These are phyloP conservation scores for Drosophila mayaguana DNA, from an alignment of 2,888 invertebrate species.

Conservation along the genomic window DNA sequence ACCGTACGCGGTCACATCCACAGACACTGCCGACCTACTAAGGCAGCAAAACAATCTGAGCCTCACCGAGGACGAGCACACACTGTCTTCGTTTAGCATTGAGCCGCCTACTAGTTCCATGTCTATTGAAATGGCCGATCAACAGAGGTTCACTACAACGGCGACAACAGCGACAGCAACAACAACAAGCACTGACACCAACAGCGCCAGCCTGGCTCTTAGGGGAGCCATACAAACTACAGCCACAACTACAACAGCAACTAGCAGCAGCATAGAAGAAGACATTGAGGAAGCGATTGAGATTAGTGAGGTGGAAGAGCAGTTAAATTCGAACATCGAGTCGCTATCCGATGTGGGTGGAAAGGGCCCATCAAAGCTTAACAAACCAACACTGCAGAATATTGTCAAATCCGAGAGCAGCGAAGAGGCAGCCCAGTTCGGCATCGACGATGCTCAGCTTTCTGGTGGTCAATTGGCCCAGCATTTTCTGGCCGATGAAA, in stretches of 20 bases:
- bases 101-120: conserved; percentile 82
- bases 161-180: conserved; percentile 31
- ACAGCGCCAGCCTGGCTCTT: conserved; percentile 56
- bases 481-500: conserved; percentile 81
- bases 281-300: conserved; percentile 84
- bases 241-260: conserved; percentile 60
- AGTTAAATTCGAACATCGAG: conserved; percentile 50
- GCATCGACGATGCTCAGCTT: conserved; percentile 83
- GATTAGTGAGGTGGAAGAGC: conserved; percentile 78
- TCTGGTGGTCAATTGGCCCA: conserved; percentile 83
- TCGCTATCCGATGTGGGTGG: conserved; percentile 58
- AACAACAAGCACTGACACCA: conserved; percentile 55
- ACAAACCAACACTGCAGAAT: conserved; percentile 19
- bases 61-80: conserved; percentile 70
- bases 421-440: conserved; percentile 71
- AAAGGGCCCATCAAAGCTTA: conserved; percentile 2
- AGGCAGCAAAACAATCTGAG: conserved; percentile 71
- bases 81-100: conserved; percentile 71
- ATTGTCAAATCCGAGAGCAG: conserved; percentile 63
- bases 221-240: conserved; percentile 54
- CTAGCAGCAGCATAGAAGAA: conserved; percentile 84
- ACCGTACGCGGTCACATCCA: conserved; percentile 69
- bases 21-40: conserved; percentile 68
- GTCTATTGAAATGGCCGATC: conserved; percentile 82
- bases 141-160: conserved; percentile 41